These are phyloP conservation scores for Ostrea denselamellosa DNA, from an alignment of 1,140 invertebrate species.

Conservation along the genomic window DNA sequence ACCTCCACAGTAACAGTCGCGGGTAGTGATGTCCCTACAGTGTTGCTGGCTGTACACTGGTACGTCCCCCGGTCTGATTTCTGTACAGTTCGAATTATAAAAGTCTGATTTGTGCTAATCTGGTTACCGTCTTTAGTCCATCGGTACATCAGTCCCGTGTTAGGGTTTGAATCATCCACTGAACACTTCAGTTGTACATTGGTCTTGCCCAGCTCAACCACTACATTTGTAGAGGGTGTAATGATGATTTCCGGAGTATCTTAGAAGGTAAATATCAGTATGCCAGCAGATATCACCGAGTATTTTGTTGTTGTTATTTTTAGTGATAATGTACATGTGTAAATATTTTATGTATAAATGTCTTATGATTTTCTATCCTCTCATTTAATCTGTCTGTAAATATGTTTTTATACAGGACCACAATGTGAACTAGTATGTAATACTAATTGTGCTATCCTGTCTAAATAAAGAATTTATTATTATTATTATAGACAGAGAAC, in stretches of 20 bases:
- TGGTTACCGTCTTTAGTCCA: slow-evolving; percentile 3
- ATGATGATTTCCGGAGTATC: not conserved
- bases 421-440: too few relatives aligned
- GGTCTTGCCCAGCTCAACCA: not conserved
- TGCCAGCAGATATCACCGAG: too few relatives aligned
- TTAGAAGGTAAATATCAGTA: not conserved
- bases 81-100: not conserved
- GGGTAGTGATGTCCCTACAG: not conserved
- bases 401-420: too few relatives aligned
- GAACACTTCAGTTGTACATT: not conserved
- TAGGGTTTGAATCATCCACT: not conserved
- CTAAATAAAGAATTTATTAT: too few relatives aligned
- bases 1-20: not conserved
- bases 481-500: too few relatives aligned
- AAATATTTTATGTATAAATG: too few relatives aligned
- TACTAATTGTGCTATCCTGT: too few relatives aligned
- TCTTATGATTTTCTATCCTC: too few relatives aligned
- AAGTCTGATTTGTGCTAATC: not conserved
- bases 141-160: not conserved
- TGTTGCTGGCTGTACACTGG: not conserved
- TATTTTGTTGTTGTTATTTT: too few relatives aligned
- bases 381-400: too few relatives aligned
- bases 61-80: not conserved
- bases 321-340: too few relatives aligned
- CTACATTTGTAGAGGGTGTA: not conserved